phyloP scores from a whole-genome alignment of 2,113 vertebrate species.

The Pseudonaja textilis region DNA sequence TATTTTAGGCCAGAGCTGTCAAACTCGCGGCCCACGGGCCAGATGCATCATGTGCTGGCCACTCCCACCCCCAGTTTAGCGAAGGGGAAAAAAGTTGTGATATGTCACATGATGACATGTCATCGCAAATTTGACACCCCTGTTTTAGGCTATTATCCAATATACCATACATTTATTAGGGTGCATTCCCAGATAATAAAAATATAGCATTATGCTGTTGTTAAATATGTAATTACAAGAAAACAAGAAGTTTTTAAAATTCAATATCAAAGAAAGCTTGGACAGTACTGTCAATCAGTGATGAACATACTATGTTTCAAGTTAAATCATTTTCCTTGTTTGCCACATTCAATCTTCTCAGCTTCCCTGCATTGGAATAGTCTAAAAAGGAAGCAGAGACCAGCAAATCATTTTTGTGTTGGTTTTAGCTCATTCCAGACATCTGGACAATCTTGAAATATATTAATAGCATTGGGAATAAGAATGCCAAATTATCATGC shows the following conservation, averaged over 20 bases:
- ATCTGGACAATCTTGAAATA: neutral
- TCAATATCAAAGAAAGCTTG: neutral
- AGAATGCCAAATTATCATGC: neutral
- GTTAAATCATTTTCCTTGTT: neutral
- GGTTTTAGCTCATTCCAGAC: neutral
- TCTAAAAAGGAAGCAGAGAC: neutral
- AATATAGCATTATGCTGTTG: neutral
- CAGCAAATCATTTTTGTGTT: neutral
- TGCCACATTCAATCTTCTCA: neutral
- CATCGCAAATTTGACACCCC: too few species aligned
- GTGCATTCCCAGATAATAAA: neutral
- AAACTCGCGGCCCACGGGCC: too few species aligned
- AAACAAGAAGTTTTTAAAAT: neutral
- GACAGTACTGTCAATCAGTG: neutral
- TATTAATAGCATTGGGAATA: neutral
- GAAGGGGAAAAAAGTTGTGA: too few species aligned
- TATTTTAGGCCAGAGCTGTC: neutral
- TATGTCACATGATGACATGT: too few species aligned
- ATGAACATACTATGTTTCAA: neutral
- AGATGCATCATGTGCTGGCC: too few species aligned
- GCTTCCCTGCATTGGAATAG: neutral
- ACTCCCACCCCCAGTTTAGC: too few species aligned
- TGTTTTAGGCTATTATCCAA: neutral
- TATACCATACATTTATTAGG: neutral
- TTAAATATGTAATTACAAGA: neutral